Conservation (phyloP, 92 coral and sea anemone genomes). For the Desmophyllum pertusum region DNA sequence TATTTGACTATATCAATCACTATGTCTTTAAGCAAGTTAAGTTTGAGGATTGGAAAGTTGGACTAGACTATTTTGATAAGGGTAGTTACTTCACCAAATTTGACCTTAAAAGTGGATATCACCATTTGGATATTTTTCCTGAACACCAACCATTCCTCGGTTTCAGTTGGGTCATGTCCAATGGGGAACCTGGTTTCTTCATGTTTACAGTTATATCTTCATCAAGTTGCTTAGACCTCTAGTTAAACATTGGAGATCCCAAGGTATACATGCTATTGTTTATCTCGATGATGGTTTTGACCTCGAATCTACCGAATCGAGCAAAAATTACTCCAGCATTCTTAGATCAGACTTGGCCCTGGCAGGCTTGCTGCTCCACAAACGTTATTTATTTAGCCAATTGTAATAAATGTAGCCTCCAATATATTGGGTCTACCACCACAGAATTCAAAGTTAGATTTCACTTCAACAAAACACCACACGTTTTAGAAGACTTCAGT, state of each 20-base stretch:
- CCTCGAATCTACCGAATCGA: constrained; percentile 23
- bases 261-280: constrained; percentile 36
- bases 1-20: too few relatives aligned
- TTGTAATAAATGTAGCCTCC: too few relatives aligned
- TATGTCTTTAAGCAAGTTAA: too few relatives aligned
- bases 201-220: constrained; percentile 63
- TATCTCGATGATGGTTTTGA: constrained; percentile 44
- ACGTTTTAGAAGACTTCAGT: too few relatives aligned
- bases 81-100: not conserved
- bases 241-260: constrained; percentile 54
- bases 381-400: too few relatives aligned
- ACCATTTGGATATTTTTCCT: constrained; percentile 34
- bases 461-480: too few relatives aligned
- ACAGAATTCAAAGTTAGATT: too few relatives aligned
- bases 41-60: not conserved
- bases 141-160: constrained; percentile 52
- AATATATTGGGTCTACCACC: too few relatives aligned
- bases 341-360: constrained; percentile 26
- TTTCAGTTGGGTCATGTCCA: not conserved
- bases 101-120: constrained; percentile 23
- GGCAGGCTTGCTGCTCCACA: too few relatives aligned
- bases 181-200: constrained; percentile 32
- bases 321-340: constrained; percentile 11
- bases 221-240: constrained; percentile 48
- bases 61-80: too few relatives aligned